phyloP scores from a whole-genome alignment of 2,797 vertebrate species.

The Siniperca undulata region DNA sequence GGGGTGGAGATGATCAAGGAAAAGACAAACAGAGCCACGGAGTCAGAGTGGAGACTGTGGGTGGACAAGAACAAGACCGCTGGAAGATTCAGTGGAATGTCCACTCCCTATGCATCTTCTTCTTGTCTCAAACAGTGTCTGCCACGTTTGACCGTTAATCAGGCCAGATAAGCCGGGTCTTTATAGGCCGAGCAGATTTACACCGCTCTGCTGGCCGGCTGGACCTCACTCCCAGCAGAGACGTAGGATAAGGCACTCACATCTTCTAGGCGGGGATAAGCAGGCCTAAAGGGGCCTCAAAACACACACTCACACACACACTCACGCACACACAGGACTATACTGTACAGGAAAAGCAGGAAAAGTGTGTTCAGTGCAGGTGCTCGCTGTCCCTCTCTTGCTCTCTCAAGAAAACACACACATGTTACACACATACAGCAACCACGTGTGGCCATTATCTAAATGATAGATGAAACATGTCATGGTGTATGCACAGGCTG shows the following conservation, averaged over 20 bases:
- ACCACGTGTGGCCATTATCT: constrained; percentile 60
- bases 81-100: constrained; percentile 74
- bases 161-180: constrained; percentile 80
- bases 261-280: constrained; percentile 63
- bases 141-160: constrained; percentile 75
- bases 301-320: constrained; percentile 42
- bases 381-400: constrained; percentile 20
- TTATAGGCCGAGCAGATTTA: constrained; percentile 80
- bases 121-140: constrained; percentile 66
- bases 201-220: constrained; percentile 65
- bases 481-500: constrained; percentile 56
- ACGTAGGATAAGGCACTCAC: constrained; percentile 68
- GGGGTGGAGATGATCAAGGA: constrained; percentile 36
- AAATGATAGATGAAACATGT: constrained; percentile 74
- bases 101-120: constrained; percentile 75
- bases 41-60: constrained; percentile 51
- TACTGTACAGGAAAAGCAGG: constrained; percentile 41
- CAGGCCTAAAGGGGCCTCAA: constrained; percentile 51
- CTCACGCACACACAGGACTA: constrained; percentile 26
- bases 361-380: constrained; percentile 40
- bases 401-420: constrained; percentile 26
- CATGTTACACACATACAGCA: constrained; percentile 22
- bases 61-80: constrained; percentile 47
- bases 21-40: constrained; percentile 58
- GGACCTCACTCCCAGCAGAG: constrained; percentile 69